Conservation (phyloP, 2,797 vertebrate species). For the Chrysocyon brachyurus region DNA sequence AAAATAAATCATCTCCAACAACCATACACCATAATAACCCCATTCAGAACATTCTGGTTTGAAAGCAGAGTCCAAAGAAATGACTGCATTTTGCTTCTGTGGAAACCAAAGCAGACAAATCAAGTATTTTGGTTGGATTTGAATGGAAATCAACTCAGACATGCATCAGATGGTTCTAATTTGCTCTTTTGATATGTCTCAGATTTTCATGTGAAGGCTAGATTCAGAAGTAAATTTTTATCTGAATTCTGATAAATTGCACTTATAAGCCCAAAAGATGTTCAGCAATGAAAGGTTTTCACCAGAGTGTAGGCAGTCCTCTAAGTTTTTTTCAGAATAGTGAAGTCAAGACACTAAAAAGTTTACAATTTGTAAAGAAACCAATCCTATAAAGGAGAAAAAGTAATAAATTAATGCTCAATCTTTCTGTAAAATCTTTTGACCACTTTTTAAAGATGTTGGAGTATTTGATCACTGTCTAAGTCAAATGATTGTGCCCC, state of each 20-base stretch:
- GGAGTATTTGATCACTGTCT: neutral
- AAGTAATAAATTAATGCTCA: neutral
- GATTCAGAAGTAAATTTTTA: constrained; percentile 62
- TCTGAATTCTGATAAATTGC: constrained; percentile 60
- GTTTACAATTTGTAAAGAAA: constrained; percentile 52
- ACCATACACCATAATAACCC: constrained; percentile 61
- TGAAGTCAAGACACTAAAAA: neutral
- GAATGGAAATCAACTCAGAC: constrained; percentile 65
- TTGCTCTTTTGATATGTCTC: constrained; percentile 69
- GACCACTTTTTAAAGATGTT: constrained; percentile 6
- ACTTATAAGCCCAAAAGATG: neutral
- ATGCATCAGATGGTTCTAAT: constrained; percentile 69
- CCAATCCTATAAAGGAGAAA: neutral
- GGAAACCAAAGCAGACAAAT: constrained; percentile 69
- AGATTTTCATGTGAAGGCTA: constrained; percentile 56
- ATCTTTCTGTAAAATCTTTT: constrained; percentile 38
- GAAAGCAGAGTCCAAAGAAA: constrained; percentile 58
- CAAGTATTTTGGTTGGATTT: constrained; percentile 75
- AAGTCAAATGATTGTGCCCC: neutral
- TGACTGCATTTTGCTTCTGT: constrained; percentile 74
- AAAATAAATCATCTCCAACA: constrained; percentile 78
- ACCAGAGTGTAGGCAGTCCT: neutral
- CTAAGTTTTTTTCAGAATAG: neutral
- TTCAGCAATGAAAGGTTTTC: neutral
- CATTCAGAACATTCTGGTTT: constrained; percentile 70